A percentile compares a stretch with the other conserved stretches of the same genome.
Conservation (phyloP, 2,888 invertebrate genomes). For the Limnephilus auricula region DNA sequence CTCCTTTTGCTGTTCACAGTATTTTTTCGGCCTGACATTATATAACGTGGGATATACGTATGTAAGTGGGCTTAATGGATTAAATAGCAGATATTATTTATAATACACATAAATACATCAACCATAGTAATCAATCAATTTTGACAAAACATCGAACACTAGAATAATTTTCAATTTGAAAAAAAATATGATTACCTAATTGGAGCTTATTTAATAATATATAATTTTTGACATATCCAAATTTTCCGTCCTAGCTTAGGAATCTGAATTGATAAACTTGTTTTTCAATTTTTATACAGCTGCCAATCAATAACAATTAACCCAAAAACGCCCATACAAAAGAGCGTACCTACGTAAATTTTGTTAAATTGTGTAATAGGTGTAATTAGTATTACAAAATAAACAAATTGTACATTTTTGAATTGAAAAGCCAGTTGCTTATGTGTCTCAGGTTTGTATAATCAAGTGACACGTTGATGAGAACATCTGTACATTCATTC, state of each 20-base stretch:
- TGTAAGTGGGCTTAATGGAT: neutral
- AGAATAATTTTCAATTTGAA: neutral
- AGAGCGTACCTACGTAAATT: neutral
- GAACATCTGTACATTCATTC: conserved; percentile 44
- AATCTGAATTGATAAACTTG: neutral
- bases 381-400: neutral
- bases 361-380: neutral
- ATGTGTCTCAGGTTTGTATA: conserved; percentile 27
- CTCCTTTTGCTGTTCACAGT: too few relatives aligned
- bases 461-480: conserved; percentile 33
- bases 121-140: neutral
- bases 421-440: neutral
- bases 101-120: neutral
- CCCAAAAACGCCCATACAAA: neutral
- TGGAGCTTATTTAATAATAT: neutral
- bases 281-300: neutral
- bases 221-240: neutral
- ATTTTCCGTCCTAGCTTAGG: neutral
- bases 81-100: neutral
- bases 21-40: neutral
- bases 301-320: neutral
- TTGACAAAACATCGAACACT: neutral
- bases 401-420: neutral
- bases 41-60: neutral
- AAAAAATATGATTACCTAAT: neutral